Evolutionary conservation across 2,797 vertebrate genomes (phyloP), one percentile per base, ranked within the genome.

Genomic region (Dicrostonyx torquatus): DNA sequence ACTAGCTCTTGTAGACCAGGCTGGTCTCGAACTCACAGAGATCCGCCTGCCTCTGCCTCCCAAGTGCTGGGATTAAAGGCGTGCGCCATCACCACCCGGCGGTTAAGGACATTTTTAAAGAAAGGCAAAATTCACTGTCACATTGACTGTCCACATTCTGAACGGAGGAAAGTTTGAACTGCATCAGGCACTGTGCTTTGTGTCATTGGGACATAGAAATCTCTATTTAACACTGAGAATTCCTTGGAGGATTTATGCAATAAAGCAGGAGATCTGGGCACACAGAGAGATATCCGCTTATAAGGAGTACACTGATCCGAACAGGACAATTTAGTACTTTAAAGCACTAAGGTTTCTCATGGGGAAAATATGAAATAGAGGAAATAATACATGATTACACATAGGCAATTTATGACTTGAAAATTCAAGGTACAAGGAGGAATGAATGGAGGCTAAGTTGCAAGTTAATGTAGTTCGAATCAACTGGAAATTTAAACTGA

Each of bases 71-170:
- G n/a, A n/a, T n/a, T n/a, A n/a, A n/a, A n/a, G n/a, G n/a, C n/a
- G n/a, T n/a, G n/a, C n/a, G n/a, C n/a, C n/a, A n/a, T n/a, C n/a
- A n/a, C n/a, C n/a, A n/a, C n/a, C n/a, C n/a, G n/a, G n/a, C n/a
- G 31, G 83, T 6, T n/a, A 80, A 86, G 72, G 83, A 8, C 50
- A 50, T 92, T 97, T 95, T 79, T 79, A 87, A 55, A 82, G 86
- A 89, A 95, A 7, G 68, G 8, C 12, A 76, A 70, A 84, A 60
- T 22, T 79, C 11, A 85, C n/a, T 80, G 64, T 64, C 66, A 26
- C 3, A 48, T 43, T 55, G 62, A 93, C 70, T 85, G 88, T 86
- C 86, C 73, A 88, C 55, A 82, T 75, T 87, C 83, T 60, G 70
- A 87, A 90, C 75, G 72, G 6, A 83, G 34, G 58, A 50, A 34